Conservation (phyloP, 2,888 invertebrate genomes). For the Callyntrura sp. region DNA sequence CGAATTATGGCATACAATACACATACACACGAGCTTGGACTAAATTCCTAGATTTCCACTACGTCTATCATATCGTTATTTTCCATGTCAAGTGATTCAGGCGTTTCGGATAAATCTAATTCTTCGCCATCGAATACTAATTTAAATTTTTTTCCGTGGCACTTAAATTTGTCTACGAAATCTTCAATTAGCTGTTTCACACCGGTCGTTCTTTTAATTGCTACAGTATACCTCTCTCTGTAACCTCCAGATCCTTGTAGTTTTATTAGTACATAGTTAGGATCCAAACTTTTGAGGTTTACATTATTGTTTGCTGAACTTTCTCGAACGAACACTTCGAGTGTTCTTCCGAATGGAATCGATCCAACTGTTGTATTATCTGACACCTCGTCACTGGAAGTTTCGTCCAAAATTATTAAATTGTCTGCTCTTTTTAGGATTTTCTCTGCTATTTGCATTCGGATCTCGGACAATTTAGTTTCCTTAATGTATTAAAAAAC, state of each 20-base stretch:
- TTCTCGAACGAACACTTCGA: conserved; percentile 33
- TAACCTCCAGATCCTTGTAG: conserved; percentile 62
- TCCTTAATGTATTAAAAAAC: conserved; percentile 27
- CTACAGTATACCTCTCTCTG: conserved; percentile 2
- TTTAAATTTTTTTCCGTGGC: conserved; percentile 54
- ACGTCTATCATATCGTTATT: conserved; percentile 63
- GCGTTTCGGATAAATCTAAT: conserved; percentile 49
- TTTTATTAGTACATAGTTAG: conserved; percentile 17
- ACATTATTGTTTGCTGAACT: background rate
- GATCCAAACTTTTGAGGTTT: conserved; percentile 1
- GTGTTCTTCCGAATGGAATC: conserved; percentile 21
- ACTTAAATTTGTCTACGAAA: conserved; percentile 37
- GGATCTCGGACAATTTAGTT: conserved; percentile 20
- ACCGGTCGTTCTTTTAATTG: conserved; percentile 38
- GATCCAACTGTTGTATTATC: conserved; percentile 15
- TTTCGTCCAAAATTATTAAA: conserved; percentile 26
- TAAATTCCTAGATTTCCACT: too few species aligned
- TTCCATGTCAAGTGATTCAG: conserved; percentile 66
- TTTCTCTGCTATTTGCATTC: conserved; percentile 8
- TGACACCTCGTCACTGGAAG: background rate
- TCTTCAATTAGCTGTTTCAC: conserved; percentile 57
- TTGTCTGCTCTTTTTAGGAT: conserved; percentile 27
- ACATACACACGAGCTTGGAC: too few species aligned
- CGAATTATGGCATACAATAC: too few species aligned
- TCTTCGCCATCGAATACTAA: conserved; percentile 63